Conservation (phyloP, 2,113 vertebrate species). For the Rhynchomys soricoides region DNA sequence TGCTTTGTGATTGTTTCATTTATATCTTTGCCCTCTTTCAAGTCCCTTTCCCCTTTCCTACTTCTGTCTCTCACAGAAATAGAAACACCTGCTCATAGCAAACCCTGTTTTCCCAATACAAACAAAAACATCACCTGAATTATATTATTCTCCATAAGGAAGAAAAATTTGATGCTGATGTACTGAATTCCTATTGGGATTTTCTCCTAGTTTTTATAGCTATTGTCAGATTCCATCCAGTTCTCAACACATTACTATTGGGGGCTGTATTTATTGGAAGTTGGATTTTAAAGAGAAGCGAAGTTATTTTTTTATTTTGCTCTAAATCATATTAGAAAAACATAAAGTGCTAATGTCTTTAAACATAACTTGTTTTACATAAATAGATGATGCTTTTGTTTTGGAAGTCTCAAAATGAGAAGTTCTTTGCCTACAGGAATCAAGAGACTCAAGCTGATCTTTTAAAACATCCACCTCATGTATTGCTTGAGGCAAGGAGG, state of each 20-base stretch:
- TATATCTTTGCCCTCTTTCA: not conserved
- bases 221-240: slow-evolving; percentile 36
- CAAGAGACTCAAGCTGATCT: not conserved
- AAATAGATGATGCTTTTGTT: not conserved
- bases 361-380: not conserved
- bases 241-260: not conserved
- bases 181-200: slow-evolving; percentile 9
- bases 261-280: not conserved
- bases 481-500: not conserved
- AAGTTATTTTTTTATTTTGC: not conserved
- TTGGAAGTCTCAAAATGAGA: slow-evolving; percentile 18
- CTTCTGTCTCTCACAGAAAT: not conserved
- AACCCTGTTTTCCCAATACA: not conserved
- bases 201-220: slow-evolving; percentile 27
- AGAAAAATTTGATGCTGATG: slow-evolving; percentile 30
- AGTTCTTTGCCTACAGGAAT: not conserved
- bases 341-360: not conserved
- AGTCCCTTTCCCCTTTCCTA: not conserved
- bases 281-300: not conserved
- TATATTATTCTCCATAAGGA: not conserved
- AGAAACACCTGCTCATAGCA: not conserved
- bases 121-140: slow-evolving; percentile 17
- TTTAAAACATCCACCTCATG: not conserved
- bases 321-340: slow-evolving; percentile 27
- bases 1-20: slow-evolving; percentile 4